Percentiles rank a stretch among this genome's conserved stretches.
Evolutionary conservation across 2,888 invertebrate genomes (phyloP).

Genomic region (Dione vanillae): DNA sequence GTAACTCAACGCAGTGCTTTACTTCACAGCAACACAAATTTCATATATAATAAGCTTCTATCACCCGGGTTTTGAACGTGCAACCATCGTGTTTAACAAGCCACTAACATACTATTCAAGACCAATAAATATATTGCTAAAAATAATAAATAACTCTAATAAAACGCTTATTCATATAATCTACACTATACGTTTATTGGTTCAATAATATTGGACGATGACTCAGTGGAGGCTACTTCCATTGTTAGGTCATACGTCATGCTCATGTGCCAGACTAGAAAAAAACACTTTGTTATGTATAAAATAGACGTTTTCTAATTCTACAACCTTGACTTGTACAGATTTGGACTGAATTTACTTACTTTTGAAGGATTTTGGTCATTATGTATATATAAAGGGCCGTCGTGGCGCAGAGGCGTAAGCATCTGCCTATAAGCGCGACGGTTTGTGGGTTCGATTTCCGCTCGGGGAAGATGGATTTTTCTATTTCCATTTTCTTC

Average conservation of each 20-base stretch:
- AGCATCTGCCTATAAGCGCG: no score
- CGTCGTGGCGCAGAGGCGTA: no score
- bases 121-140: neutral
- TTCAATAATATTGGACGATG: constrained; percentile 41
- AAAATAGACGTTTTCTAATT: constrained; percentile 28
- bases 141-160: neutral
- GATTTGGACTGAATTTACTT: constrained; percentile 7
- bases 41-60: no score
- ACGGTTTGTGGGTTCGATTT: no score
- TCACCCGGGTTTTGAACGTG: neutral
- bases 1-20: no score
- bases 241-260: constrained; percentile 41
- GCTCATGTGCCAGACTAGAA: constrained; percentile 30
- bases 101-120: neutral
- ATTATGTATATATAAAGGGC: neutral
- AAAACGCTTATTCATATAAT: constrained; percentile 5
- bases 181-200: constrained; percentile 27
- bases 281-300: constrained; percentile 34
- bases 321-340: constrained; percentile 21
- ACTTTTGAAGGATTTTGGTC: constrained; percentile 4
- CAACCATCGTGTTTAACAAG: neutral
- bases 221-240: constrained; percentile 37
- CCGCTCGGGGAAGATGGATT: no score
- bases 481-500: no score
- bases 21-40: no score